Evolutionary conservation across 1,140 invertebrate genomes (phyloP).

Genomic region (Neocloeon triangulifer): DNA sequence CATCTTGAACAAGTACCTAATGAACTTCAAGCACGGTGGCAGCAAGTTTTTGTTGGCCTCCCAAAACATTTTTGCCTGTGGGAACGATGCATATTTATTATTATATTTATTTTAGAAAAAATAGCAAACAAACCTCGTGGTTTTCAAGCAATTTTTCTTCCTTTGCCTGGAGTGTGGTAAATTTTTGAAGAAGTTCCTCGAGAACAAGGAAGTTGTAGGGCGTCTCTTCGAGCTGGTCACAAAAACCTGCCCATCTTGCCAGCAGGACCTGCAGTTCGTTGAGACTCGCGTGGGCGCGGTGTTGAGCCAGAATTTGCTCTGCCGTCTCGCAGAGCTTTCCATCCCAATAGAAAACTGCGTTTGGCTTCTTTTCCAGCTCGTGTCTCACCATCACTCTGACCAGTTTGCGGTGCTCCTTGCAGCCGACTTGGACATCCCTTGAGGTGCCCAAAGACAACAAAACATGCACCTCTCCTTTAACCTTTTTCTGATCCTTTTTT

Average conservation of each 20-base stretch:
- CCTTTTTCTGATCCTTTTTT: constrained; percentile 58
- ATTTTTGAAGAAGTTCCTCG: constrained; percentile 33
- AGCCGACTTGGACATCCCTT: constrained; percentile 56
- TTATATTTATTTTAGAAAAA: not conserved
- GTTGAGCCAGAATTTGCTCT: constrained; percentile 67
- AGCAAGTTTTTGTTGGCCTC: constrained; percentile 46
- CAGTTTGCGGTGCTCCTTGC: constrained; percentile 69
- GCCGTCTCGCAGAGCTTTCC: constrained; percentile 62
- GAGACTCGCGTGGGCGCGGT: constrained; percentile 76
- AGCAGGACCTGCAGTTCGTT: constrained; percentile 34
- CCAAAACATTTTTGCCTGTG: constrained; percentile 48
- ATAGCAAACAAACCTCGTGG: not conserved
- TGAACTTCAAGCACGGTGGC: constrained; percentile 44
- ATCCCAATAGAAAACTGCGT: constrained; percentile 46
- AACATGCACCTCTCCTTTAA: constrained; percentile 68
- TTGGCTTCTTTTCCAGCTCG: constrained; percentile 60
- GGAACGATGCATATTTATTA: too few relatives aligned
- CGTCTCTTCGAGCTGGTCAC: constrained; percentile 46
- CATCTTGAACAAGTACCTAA: constrained; percentile 50
- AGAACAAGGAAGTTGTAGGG: constrained; percentile 52
- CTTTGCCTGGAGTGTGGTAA: constrained; percentile 32
- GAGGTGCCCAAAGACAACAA: constrained; percentile 53
- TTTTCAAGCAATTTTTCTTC: not conserved
- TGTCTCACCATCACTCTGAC: constrained; percentile 60
- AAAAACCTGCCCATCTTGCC: constrained; percentile 52